Evolutionary conservation across 1,140 invertebrate genomes (phyloP), one percentile per base, ranked within the genome.

Genomic region (Tribolium madens): DNA sequence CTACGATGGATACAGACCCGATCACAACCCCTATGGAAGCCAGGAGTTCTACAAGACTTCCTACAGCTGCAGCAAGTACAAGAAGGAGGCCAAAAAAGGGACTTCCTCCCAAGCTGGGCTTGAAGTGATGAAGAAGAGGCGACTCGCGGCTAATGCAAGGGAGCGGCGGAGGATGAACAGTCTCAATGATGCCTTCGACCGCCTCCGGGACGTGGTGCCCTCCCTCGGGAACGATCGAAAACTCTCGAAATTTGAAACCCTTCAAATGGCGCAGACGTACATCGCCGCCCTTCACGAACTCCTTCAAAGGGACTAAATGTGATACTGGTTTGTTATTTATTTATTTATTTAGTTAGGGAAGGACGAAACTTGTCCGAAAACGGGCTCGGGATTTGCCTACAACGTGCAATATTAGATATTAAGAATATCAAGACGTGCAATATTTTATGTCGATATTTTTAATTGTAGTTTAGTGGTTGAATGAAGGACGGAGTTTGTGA

Each of bases 251-350:
- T 95, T 92, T 83, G 94, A 95, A 84, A 94, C 93, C 0, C 83
- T 95, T 18, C 93, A 94, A 86, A 94, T 95, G 93, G 94, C 94
- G 0, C 93, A 95, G 80, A 93, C 90, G 1, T 95, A 95, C 84
- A 95, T 95, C 47, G 87, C 89, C 0, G 92, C 92, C 0, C 85
- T 94, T 7, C 88, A 89, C 75, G 91, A 93, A 76, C 83, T 92
- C 1, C 82, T 92, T 9, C 80, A 86, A 64, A 82, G 84, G 53
- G 83, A 85, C 52, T 82, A 18, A 75, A 15, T 31, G 46, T 33
- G 36, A 42, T 14, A 42, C 15, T 15, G 57, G 53, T 69, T 26
- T 75, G 42, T 60, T 75, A 75, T 75, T 75, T 75, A 72, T 75
- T 75, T 75, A 60, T 60, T 74, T 75, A 60, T 60, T 9, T 36